These are phyloP conservation scores for Pseudorhiza aurosa DNA, from an alignment of 30 jellyfish, hydroid and myxozoan genomes.

Conservation along the genomic window DNA sequence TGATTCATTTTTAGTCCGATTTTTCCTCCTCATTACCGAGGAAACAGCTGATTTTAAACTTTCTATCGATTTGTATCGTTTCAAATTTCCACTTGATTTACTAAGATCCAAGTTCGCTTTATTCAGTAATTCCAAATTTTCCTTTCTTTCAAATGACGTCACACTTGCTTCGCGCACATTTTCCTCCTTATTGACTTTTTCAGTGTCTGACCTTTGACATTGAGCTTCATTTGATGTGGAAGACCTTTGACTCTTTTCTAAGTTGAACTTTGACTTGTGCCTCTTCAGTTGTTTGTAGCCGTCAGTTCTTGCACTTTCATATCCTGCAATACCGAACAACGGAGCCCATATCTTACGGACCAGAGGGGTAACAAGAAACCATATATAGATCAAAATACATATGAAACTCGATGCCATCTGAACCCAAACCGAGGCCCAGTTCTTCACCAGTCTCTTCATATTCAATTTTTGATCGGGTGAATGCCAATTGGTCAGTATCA, in stretches of 20 bases:
- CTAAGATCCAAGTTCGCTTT: not conserved
- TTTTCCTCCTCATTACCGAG: slow-evolving; percentile 22
- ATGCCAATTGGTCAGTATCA: slow-evolving; percentile 97
- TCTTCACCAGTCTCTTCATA: slow-evolving; percentile 85
- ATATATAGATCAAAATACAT: slow-evolving; percentile 75
- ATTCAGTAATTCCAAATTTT: not conserved
- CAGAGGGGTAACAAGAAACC: slow-evolving; percentile 95
- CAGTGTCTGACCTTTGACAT: slow-evolving; percentile 15
- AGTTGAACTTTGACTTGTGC: not conserved
- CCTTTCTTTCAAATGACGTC: not conserved
- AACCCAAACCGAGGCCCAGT: slow-evolving; percentile 99
- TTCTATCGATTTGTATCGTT: slow-evolving; percentile 36
- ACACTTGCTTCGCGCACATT: not conserved
- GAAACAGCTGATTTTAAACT: slow-evolving; percentile 40
- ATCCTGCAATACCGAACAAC: slow-evolving; percentile 68
- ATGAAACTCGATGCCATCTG: slow-evolving; percentile 99
- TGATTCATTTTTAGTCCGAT: slow-evolving; percentile 5
- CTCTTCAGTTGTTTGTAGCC: slow-evolving; percentile 12
- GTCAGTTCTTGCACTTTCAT: slow-evolving; percentile 1
- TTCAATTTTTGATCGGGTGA: slow-evolving; percentile 93
- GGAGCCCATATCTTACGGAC: slow-evolving; percentile 94
- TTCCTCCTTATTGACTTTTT: not conserved
- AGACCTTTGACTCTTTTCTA: not conserved
- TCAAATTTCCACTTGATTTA: not conserved
- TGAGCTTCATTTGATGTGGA: slow-evolving; percentile 4